Conservation (phyloP, 2,888 invertebrate species). For the Chesias legatella region DNA sequence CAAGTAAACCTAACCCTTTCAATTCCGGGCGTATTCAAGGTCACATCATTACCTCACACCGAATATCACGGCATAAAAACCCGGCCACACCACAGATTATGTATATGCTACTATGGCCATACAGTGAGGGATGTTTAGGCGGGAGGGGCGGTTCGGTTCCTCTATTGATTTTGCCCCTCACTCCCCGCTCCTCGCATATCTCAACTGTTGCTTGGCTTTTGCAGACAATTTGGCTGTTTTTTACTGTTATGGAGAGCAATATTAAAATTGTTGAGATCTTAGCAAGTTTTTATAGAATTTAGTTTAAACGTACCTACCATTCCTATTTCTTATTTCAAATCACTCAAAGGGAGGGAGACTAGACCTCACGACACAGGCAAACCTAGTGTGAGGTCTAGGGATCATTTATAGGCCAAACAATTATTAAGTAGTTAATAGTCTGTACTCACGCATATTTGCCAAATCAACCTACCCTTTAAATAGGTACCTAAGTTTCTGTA, state of each 20-base stretch:
- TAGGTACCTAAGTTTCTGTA: too few species aligned
- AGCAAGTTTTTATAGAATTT: too few species aligned
- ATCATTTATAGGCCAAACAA: too few species aligned
- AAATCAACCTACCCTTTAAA: too few species aligned
- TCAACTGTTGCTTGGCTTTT: constrained; percentile 73
- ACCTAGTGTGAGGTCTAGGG: too few species aligned
- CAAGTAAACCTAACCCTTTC: constrained; percentile 7
- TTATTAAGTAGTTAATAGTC: too few species aligned
- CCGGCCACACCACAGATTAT: constrained; percentile 35
- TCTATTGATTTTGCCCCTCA: constrained; percentile 69
- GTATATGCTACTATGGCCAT: constrained; percentile 28
- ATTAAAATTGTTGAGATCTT: too few species aligned
- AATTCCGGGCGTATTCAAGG: constrained; percentile 6
- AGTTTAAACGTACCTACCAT: too few species aligned
- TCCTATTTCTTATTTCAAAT: too few species aligned
- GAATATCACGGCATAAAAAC: constrained; percentile 51
- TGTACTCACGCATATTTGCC: too few species aligned
- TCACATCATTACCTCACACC: constrained; percentile 24
- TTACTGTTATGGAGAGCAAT: neutral
- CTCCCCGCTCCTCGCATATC: constrained; percentile 59
- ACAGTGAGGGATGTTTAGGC: constrained; percentile 51
- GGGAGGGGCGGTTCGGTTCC: constrained; percentile 54
- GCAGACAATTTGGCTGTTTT: constrained; percentile 30
- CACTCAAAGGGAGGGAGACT: too few species aligned
- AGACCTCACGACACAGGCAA: too few species aligned